phyloP scores from a whole-genome alignment of 2,113 vertebrate genomes.

The Hoplias malabaricus region DNA sequence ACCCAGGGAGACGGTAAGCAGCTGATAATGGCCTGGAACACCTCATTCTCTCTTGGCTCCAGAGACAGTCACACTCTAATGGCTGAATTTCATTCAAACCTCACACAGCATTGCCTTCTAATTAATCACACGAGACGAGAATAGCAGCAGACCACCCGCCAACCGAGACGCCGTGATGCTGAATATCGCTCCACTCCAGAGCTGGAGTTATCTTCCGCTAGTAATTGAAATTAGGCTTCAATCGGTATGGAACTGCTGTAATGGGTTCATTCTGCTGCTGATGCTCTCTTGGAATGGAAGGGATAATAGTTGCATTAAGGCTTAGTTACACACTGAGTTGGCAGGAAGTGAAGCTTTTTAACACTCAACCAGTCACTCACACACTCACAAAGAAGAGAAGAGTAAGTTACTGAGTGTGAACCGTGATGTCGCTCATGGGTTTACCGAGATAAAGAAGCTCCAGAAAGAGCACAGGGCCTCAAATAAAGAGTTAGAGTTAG shows the following conservation, averaged over 20 bases:
- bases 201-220: slow-evolving; percentile 4
- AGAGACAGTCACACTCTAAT: slow-evolving; percentile 26
- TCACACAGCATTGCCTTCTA: slow-evolving; percentile 6
- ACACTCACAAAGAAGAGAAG: too few species aligned
- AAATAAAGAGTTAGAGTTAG: too few species aligned
- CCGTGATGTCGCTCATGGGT: too few species aligned
- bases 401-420: too few species aligned
- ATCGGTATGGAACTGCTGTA: background rate
- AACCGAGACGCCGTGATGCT: background rate
- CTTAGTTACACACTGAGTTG: too few species aligned
- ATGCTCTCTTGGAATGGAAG: background rate
- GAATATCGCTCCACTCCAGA: slow-evolving; percentile 14
- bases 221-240: slow-evolving; percentile 26
- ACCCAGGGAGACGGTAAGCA: slow-evolving; percentile 7
- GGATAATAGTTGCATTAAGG: background rate
- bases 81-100: slow-evolving; percentile 39
- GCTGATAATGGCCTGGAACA: slow-evolving; percentile 22
- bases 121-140: slow-evolving; percentile 26
- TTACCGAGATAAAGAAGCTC: too few species aligned
- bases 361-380: too few species aligned
- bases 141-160: background rate
- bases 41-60: background rate
- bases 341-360: too few species aligned
- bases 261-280: background rate
- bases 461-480: too few species aligned